Evolutionary conservation across 2,113 vertebrate species (phyloP), one percentile per base, ranked within the genome.

Genomic region (Hippopotamus amphibius): DNA sequence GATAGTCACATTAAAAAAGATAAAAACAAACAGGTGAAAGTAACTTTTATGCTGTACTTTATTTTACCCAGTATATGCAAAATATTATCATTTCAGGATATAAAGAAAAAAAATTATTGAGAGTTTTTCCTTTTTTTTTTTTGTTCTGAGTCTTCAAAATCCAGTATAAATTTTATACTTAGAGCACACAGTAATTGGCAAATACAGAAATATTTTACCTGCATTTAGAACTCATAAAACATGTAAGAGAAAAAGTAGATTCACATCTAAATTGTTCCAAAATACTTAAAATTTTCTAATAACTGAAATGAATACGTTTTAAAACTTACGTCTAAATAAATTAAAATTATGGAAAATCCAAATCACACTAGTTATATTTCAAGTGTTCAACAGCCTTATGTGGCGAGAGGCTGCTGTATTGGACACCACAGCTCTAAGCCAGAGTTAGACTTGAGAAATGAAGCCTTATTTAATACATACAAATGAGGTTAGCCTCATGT

Each of bases 91-190:
- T 71, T 96, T 94, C 6, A 82, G 81, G 41, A 16, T 81, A 26
- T 55, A 81, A 97, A 76, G 15, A 81, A 43, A 79, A 79, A 82
- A 89, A 85, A 88, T 46, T 76, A 71, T 86, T 84, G 53, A 95
- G 13, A 86, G 53, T 50, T 68, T 88, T 55, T 88, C 24, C 10
- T 10, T 84, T 69, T 22, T 81, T 84, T 87, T 59, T 80, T 57
- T 92, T n/a, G 17, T 76, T 63, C 19, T 33, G 50, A 88, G 69
- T 72, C 30, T 95, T 72, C 21, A 94, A 85, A 93, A 61, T 16
- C 2, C 0, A 37, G 3, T 72, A 37, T 96, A 10, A 55, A 21
- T 77, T 55, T 43, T 86, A 30, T 24, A 33, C 11, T 57, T 80
- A 26, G 0, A 74, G 41, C 14, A 41, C 8, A 71, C 3, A 19